A percentile compares a stretch with the other conserved stretches of the same genome.
Evolutionary conservation across 2,113 vertebrate species (phyloP).

Genomic region (Chaenogobius annularis): DNA sequence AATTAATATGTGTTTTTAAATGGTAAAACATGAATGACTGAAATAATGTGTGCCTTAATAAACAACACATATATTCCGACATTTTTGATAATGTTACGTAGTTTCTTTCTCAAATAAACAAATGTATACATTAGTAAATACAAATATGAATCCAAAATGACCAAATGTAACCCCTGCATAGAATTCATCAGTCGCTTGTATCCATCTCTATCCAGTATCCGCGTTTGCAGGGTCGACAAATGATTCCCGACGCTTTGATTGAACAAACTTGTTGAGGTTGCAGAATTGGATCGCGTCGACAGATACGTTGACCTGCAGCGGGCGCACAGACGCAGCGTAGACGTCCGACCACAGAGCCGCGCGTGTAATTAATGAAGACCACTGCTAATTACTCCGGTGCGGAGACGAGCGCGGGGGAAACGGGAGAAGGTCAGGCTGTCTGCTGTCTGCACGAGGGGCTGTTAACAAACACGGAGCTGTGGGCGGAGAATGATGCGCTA

Average conservation of each 20-base stretch:
- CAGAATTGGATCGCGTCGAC: conserved; percentile 67
- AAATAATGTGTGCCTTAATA: too few species aligned
- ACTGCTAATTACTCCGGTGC: conserved; percentile 57
- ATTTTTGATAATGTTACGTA: too few species aligned
- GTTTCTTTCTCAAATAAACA: too few species aligned
- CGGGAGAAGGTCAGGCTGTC: conserved; percentile 30
- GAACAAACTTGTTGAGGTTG: conserved; percentile 41
- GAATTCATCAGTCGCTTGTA: background rate
- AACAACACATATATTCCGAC: too few species aligned
- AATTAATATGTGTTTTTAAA: too few species aligned
- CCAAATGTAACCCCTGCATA: too few species aligned
- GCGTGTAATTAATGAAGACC: conserved; percentile 65
- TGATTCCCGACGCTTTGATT: conserved; percentile 66
- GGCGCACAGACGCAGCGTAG: background rate
- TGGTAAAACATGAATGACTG: too few species aligned
- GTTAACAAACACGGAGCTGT: background rate
- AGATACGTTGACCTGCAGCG: conserved; percentile 49
- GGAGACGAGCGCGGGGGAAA: conserved; percentile 31
- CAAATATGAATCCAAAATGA: too few species aligned
- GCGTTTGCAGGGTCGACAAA: conserved; percentile 49
- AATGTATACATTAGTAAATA: too few species aligned
- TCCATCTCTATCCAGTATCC: conserved; percentile 41
- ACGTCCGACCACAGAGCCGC: conserved; percentile 29
- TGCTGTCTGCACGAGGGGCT: background rate
- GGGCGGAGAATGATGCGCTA: background rate